Percentiles rank a stretch among this genome's conserved stretches.
Evolutionary conservation across 1,140 invertebrate genomes (phyloP).

Genomic region (Lanistes nyassanus): DNA sequence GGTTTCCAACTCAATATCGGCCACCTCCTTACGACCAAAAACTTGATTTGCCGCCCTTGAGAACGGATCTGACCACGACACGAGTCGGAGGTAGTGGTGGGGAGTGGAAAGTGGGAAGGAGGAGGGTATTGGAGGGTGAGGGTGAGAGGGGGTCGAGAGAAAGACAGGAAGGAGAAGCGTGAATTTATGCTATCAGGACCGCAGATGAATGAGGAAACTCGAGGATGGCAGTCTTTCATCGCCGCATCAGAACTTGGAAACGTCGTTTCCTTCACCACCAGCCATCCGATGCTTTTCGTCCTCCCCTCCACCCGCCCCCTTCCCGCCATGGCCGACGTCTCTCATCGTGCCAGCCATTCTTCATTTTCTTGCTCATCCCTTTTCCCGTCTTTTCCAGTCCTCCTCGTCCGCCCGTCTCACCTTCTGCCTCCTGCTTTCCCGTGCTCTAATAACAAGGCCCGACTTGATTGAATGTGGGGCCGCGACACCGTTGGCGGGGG

Average conservation of each 20-base stretch:
- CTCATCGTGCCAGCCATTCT: background rate
- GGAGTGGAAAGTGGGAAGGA: background rate
- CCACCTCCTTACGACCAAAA: too few species aligned
- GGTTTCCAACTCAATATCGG: too few species aligned
- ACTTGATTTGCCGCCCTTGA: too few species aligned
- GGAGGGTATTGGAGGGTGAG: background rate
- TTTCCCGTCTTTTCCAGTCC: background rate
- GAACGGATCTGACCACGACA: too few species aligned
- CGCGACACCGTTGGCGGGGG: constrained; percentile 1
- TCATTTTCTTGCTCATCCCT: background rate
- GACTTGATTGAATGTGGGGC: constrained; percentile 8
- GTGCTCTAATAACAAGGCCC: background rate
- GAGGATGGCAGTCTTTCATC: too few species aligned
- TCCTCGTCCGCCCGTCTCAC: background rate
- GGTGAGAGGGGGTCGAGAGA: background rate
- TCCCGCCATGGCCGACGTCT: background rate
- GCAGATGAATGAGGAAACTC: too few species aligned
- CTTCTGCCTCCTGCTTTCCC: background rate
- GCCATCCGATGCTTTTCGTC: background rate
- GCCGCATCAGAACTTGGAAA: too few species aligned
- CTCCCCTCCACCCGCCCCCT: constrained; percentile 2
- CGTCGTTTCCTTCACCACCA: background rate
- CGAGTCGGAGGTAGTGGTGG: background rate
- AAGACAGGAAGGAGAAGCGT: background rate
- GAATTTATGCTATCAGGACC: too few species aligned